phyloP scores from a whole-genome alignment of 2,888 invertebrate genomes.

The Zaprionus obscuricornis region DNA sequence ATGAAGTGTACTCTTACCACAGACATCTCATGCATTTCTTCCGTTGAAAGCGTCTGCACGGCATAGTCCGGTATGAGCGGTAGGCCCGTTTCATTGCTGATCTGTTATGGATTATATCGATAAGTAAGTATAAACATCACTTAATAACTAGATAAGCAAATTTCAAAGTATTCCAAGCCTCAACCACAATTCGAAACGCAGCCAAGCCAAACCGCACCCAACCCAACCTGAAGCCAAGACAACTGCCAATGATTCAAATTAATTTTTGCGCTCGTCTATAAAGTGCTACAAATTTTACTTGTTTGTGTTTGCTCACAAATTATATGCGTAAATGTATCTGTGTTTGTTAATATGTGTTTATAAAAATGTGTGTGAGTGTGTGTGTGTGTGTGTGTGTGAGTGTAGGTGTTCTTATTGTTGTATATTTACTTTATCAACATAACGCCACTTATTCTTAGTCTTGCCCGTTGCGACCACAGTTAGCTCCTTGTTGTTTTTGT shows the following conservation, averaged over 20 bases:
- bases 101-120: slow-evolving; percentile 60
- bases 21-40: slow-evolving; percentile 82
- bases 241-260: slow-evolving; percentile 57
- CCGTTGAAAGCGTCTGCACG: slow-evolving; percentile 80
- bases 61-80: slow-evolving; percentile 82
- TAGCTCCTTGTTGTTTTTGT: slow-evolving; percentile 83
- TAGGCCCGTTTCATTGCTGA: slow-evolving; percentile 82
- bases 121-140: slow-evolving; percentile 2
- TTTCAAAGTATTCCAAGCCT: no score
- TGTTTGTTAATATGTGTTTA: slow-evolving; percentile 8
- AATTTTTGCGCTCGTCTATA: slow-evolving; percentile 21
- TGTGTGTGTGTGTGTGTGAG: slow-evolving; percentile 24
- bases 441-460: slow-evolving; percentile 82
- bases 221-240: slow-evolving; percentile 34
- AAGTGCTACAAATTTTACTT: slow-evolving; percentile 46
- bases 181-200: no score
- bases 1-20: slow-evolving; percentile 49
- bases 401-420: slow-evolving; percentile 26
- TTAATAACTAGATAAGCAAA: slow-evolving; percentile 39
- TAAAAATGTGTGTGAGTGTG: slow-evolving; percentile 9
- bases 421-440: slow-evolving; percentile 84
- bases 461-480: slow-evolving; percentile 82
- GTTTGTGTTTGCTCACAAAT: slow-evolving; percentile 44
- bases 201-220: no score
- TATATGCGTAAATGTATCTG: slow-evolving; percentile 20